Percentiles rank a stretch among this genome's conserved stretches.
These are phyloP conservation scores for Drosophila orena DNA, from an alignment of 1,140 invertebrate species.

Conservation along the genomic window DNA sequence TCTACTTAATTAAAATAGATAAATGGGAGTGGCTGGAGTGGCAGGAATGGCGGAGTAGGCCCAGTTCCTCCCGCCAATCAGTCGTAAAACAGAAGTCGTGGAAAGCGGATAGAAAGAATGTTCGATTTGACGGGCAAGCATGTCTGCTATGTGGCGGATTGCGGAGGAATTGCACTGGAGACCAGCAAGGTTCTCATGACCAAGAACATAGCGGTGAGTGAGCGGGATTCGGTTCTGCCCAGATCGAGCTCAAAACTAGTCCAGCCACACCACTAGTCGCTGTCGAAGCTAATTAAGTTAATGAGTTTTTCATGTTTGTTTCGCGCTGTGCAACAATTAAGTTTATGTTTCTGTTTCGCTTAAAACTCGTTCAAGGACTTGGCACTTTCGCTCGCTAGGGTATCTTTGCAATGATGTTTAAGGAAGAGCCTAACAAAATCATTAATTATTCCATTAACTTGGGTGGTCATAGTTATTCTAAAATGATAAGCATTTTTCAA, in stretches of 20 bases:
- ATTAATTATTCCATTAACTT: too few species aligned
- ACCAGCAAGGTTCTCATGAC: constrained; percentile 77
- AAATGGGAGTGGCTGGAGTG: constrained; percentile 4
- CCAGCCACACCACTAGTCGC: constrained; percentile 3
- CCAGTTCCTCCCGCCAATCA: constrained; percentile 4
- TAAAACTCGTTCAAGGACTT: constrained; percentile 6
- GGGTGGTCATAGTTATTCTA: too few species aligned
- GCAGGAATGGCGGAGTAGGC: not conserved
- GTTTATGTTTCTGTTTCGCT: constrained; percentile 24
- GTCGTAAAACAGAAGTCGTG: constrained; percentile 34
- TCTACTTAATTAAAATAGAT: constrained; percentile 64
- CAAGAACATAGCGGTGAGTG: constrained; percentile 78
- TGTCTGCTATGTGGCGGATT: constrained; percentile 80
- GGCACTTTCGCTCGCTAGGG: constrained; percentile 13
- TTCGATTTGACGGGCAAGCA: constrained; percentile 73
- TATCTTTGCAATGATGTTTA: too few species aligned
- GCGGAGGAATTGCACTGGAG: constrained; percentile 76
- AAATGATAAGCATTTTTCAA: not conserved
- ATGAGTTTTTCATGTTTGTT: constrained; percentile 52
- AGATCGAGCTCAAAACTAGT: constrained; percentile 26
- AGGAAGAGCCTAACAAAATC: too few species aligned
- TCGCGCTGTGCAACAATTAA: constrained; percentile 28
- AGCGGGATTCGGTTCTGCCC: not conserved
- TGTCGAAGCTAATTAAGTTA: constrained; percentile 55
- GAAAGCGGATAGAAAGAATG: constrained; percentile 57